phyloP scores from a whole-genome alignment of 2,888 invertebrate genomes.

The Mellilla xanthometata region DNA sequence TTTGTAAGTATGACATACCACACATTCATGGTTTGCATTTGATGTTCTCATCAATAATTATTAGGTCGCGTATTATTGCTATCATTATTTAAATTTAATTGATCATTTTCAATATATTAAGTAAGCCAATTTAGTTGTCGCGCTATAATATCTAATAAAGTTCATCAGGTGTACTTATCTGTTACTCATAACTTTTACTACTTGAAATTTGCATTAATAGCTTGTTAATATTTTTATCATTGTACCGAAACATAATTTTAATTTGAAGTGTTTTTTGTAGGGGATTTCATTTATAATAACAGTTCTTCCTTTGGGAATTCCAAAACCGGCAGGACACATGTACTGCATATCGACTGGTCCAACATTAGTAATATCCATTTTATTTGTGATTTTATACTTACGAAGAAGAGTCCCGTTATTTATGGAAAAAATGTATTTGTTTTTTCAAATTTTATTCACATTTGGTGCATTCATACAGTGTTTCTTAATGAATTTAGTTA shows the following conservation, averaged over 20 bases:
- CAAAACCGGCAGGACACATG: constrained; percentile 71
- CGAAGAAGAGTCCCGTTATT: constrained; percentile 70
- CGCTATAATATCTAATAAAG: too few species aligned
- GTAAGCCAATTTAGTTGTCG: too few species aligned
- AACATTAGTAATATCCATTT: constrained; percentile 65
- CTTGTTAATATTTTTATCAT: too few species aligned
- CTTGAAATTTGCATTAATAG: too few species aligned
- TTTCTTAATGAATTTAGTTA: constrained; percentile 65
- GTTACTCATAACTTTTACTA: too few species aligned
- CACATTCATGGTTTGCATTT: too few species aligned
- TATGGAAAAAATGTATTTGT: constrained; percentile 77
- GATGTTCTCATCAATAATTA: too few species aligned
- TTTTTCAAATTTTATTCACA: constrained; percentile 75
- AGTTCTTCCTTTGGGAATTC: constrained; percentile 54
- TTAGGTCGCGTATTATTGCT: too few species aligned
- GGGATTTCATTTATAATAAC: constrained; percentile 58
- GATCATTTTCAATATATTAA: too few species aligned
- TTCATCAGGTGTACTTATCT: too few species aligned
- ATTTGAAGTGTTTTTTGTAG: constrained; percentile 53
- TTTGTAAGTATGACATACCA: constrained; percentile 65
- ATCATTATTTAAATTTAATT: too few species aligned
- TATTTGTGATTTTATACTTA: constrained; percentile 68
- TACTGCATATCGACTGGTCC: constrained; percentile 75
- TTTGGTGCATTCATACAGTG: constrained; percentile 76
- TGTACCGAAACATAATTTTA: not conserved